Conservation (phyloP, 92 coral and sea anemone species). For the Zoanthus sansibaricus region DNA sequence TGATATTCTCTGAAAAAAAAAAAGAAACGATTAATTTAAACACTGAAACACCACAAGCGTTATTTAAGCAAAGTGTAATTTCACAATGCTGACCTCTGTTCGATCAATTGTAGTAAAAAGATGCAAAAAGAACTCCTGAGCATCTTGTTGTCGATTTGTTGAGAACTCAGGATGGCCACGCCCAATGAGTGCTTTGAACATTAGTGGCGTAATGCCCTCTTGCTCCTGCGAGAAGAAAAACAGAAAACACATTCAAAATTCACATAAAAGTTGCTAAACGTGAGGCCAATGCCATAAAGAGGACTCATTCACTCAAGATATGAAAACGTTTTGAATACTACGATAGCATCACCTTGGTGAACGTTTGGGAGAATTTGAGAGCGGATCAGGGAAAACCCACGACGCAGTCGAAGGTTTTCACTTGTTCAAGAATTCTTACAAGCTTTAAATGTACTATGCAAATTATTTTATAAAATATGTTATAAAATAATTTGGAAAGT, state of each 20-base stretch:
- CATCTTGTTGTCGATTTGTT: conserved; percentile 95
- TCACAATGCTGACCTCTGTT: conserved; percentile 70
- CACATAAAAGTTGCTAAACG: not conserved
- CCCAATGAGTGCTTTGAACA: conserved; percentile 96
- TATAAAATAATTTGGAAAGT: too few relatives aligned
- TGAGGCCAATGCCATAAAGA: too few relatives aligned
- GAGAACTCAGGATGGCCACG: conserved; percentile 97
- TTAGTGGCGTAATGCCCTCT: conserved; percentile 92
- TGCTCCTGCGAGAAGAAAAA: conserved; percentile 70
- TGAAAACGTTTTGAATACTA: too few relatives aligned
- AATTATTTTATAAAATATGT: too few relatives aligned
- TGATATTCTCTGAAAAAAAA: conserved; percentile 75
- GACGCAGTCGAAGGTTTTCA: too few relatives aligned
- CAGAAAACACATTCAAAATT: not conserved
- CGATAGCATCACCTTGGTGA: too few relatives aligned
- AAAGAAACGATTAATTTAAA: not conserved
- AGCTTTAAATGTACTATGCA: too few relatives aligned
- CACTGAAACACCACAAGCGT: too few relatives aligned
- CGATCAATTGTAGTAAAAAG: conserved; percentile 86
- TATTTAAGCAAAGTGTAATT: not conserved
- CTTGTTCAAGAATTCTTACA: too few relatives aligned
- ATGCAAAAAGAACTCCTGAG: conserved; percentile 90
- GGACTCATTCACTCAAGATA: too few relatives aligned
- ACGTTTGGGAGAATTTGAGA: too few relatives aligned
- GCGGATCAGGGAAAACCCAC: too few relatives aligned